Base-by-base conservation (phyloP, 2,113 vertebrate genomes). In the Bubo blakistoni region DNA sequence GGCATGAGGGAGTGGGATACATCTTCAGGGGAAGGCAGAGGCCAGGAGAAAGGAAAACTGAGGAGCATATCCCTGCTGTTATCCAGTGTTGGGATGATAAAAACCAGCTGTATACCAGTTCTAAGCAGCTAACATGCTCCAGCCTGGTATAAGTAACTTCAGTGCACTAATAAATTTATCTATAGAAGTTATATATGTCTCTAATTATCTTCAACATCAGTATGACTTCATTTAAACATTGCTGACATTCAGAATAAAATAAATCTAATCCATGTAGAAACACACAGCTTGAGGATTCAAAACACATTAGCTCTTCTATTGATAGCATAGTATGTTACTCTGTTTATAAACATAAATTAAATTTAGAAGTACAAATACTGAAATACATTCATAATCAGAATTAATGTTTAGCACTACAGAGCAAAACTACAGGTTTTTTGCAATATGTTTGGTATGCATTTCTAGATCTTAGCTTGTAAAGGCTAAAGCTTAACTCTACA, bases 181-280 rank as follows among this genome's bases (percentile, higher is more conserved):
- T 89, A 5, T 82, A 82, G 87, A 96, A 91, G 58, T 91, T 95
- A 20, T 62, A 20, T 62, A 81, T 96, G 96, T 90, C 90, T 93
- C 78, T 90, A 90, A 96, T 93, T 95, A 96, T 93, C 94, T 94
- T 87, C 78, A 72, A 49, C 91, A 94, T 96, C 93, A 82, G 20
- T 61, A 91, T 88, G 90, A 88, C 90, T 92, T 96, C 80, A 88
- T 90, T 94, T 96, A 96, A 96, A 93, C 87, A 88, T 69, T 91
- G 81, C 66, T 96, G 95, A 95, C 93, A 87, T 93, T 80, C 46
- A 85, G 84, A 85, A 76, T 82, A 93, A 97, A 96, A 88, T 95
- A 96, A 96, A 95, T 81, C 65, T 94, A 84, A 83, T 94, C 76
- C 81, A 14, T 29, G 40, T 74, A 71, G 95, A 94, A 94, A 81